These are phyloP conservation scores for Cryptoleucopteryx plumbea DNA, from an alignment of 2,113 vertebrate species.

Conservation along the genomic window DNA sequence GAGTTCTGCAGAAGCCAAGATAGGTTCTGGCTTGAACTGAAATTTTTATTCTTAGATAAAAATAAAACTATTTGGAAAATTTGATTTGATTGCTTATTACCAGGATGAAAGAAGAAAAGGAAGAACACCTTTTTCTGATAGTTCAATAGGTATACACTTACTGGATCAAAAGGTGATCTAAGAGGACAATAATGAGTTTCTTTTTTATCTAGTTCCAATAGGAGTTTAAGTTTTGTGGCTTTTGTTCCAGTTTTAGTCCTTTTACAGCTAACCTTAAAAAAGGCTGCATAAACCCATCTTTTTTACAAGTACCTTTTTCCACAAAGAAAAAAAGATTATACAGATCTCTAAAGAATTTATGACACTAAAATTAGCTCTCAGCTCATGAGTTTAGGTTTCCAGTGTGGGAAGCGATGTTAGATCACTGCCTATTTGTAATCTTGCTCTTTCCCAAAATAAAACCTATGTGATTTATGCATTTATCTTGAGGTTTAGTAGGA, in stretches of 20 bases:
- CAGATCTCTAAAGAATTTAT: neutral
- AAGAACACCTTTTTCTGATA: neutral
- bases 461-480: neutral
- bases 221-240: neutral
- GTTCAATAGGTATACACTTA: neutral
- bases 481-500: conserved; percentile 1
- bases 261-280: neutral
- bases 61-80: neutral
- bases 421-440: conserved; percentile 39
- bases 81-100: neutral
- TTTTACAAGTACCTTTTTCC: neutral
- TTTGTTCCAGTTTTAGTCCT: neutral
- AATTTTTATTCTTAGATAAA: neutral
- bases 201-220: neutral
- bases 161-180: neutral
- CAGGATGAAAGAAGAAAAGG: neutral
- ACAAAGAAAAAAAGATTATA: neutral
- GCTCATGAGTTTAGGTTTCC: conserved; percentile 4
- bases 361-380: conserved; percentile 20
- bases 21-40: neutral
- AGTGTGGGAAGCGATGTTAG: conserved; percentile 32
- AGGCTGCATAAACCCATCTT: neutral
- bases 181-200: neutral
- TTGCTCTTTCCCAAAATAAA: conserved; percentile 39
- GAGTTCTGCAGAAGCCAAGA: neutral